phyloP scores from a whole-genome alignment of 1,140 invertebrate species.

The Ceratina calcarata region DNA sequence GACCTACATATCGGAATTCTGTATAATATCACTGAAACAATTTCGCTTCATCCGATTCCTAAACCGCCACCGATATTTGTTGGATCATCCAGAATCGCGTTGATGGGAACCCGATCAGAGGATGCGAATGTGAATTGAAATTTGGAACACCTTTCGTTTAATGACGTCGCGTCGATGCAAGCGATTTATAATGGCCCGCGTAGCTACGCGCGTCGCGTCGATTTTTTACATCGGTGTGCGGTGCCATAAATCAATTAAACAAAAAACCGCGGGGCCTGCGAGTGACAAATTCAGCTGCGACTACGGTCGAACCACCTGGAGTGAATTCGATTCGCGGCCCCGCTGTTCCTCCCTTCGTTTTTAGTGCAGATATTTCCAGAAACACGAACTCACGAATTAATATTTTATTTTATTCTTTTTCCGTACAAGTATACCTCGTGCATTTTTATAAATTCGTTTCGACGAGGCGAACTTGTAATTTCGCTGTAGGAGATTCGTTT shows the following conservation, averaged over 20 bases:
- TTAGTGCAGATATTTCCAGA: slow-evolving; percentile 2
- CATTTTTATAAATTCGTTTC: too few species aligned
- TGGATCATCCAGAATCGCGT: too few species aligned
- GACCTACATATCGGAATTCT: too few species aligned
- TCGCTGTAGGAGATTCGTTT: too few species aligned
- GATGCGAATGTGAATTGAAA: background rate
- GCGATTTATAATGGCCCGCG: slow-evolving; percentile 31
- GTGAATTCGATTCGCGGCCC: slow-evolving; percentile 41
- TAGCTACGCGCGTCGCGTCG: slow-evolving; percentile 15
- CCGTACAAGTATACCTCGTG: too few species aligned
- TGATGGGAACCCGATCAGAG: background rate
- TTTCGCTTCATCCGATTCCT: too few species aligned
- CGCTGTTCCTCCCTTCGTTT: background rate
- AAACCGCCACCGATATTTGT: too few species aligned
- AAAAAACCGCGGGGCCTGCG: slow-evolving; percentile 42
- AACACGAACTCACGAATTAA: too few species aligned
- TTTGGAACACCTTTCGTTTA: background rate
- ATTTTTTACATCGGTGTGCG: slow-evolving; percentile 47
- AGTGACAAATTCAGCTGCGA: slow-evolving; percentile 49
- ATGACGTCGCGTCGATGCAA: slow-evolving; percentile 11
- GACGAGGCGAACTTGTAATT: too few species aligned
- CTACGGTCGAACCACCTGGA: slow-evolving; percentile 40
- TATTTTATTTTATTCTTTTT: too few species aligned
- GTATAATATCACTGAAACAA: too few species aligned
- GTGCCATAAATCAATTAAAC: slow-evolving; percentile 54